Evolutionary conservation across 2,888 invertebrate species (phyloP).

Genomic region (Amphiduros pacificus): DNA sequence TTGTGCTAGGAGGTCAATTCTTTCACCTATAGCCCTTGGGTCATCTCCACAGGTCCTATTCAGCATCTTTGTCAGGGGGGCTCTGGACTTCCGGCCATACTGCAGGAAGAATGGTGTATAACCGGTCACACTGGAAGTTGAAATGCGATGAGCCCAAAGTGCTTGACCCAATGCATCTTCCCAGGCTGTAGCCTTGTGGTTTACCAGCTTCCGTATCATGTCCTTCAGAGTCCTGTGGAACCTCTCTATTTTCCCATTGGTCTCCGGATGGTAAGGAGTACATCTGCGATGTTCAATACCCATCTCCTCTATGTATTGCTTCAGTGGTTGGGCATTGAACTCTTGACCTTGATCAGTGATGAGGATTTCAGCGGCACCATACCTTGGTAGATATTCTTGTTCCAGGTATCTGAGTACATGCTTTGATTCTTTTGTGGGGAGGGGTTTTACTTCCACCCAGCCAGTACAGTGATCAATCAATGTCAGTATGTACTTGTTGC

Average conservation of each 20-base stretch:
- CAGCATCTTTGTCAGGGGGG: neutral
- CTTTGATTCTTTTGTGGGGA: neutral
- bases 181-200: neutral
- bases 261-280: slow-evolving; percentile 3
- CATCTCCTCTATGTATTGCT: neutral
- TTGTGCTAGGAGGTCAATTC: neutral
- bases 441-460: slow-evolving; percentile 10
- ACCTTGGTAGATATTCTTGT: slow-evolving; percentile 5
- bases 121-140: neutral
- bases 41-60: neutral
- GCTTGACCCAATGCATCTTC: neutral
- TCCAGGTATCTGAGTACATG: neutral
- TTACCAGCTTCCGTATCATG: slow-evolving; percentile 5
- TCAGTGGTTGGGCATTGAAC: neutral
- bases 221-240: slow-evolving; percentile 4
- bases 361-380: neutral
- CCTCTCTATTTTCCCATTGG: slow-evolving; percentile 5
- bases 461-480: slow-evolving; percentile 9
- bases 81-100: neutral
- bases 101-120: slow-evolving; percentile 6
- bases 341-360: slow-evolving; percentile 8
- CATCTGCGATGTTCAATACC: neutral
- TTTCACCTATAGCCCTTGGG: slow-evolving; percentile 4
- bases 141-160: neutral
- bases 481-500: slow-evolving; percentile 3